Evolutionary conservation across 2,797 vertebrate species (phyloP).

Genomic region (Xerus rutilus): DNA sequence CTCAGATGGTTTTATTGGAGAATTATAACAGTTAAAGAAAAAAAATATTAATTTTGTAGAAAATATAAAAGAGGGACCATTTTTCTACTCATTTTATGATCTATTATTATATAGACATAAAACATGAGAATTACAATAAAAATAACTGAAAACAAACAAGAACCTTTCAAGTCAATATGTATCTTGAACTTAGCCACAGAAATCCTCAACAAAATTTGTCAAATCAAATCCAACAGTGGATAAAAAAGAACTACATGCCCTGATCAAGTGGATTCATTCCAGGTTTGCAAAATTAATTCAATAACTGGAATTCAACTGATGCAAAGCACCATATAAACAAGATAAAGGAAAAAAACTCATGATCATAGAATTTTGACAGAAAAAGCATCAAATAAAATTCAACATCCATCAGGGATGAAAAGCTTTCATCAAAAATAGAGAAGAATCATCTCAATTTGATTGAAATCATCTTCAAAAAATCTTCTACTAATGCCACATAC

Average conservation of each 20-base stretch:
- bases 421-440: not conserved
- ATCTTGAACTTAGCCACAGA: not conserved
- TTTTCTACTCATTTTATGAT: not conserved
- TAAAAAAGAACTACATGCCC: not conserved
- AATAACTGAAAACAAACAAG: not conserved
- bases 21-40: not conserved
- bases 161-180: not conserved
- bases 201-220: not conserved
- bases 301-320: not conserved
- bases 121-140: not conserved
- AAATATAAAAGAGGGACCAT: not conserved
- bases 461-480: not conserved
- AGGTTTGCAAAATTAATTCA: not conserved
- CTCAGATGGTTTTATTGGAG: not conserved
- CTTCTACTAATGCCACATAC: too few relatives aligned
- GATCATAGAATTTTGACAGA: not conserved
- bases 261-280: not conserved
- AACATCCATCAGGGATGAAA: not conserved
- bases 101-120: not conserved
- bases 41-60: not conserved
- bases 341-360: not conserved
- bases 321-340: not conserved
- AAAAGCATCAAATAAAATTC: too few relatives aligned
- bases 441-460: not conserved
- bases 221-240: not conserved